Evolutionary conservation across 2,797 vertebrate species (phyloP).

Genomic region (Triplophysa bombifrons): DNA sequence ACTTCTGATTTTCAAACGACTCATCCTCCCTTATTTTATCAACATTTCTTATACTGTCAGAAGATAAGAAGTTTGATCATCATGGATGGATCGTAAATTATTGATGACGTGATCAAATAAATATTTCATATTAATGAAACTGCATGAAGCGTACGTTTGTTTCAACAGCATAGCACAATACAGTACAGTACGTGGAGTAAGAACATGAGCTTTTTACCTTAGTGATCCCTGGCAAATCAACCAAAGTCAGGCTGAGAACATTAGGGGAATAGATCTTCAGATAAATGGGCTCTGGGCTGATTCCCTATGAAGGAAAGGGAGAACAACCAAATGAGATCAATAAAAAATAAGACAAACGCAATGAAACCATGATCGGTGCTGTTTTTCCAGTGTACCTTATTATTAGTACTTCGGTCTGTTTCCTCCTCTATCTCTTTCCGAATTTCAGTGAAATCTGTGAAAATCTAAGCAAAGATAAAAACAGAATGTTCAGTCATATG

Average conservation of each 20-base stretch:
- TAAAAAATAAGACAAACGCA: neutral
- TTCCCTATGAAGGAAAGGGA: constrained; percentile 69
- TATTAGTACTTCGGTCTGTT: constrained; percentile 75
- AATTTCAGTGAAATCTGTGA: constrained; percentile 80
- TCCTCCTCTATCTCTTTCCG: constrained; percentile 79
- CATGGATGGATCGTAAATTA: neutral
- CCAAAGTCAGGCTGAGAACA: constrained; percentile 83
- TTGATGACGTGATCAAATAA: neutral
- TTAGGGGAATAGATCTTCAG: constrained; percentile 83
- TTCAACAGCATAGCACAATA: neutral
- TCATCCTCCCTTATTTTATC: neutral
- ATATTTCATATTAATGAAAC: neutral
- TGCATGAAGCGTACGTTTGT: neutral
- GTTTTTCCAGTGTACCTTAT: constrained; percentile 72
- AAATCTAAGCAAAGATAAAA: constrained; percentile 67
- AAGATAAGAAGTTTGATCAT: neutral
- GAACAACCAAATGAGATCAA: constrained; percentile 30
- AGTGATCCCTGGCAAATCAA: constrained; percentile 86
- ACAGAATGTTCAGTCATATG: neutral
- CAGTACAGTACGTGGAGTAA: neutral
- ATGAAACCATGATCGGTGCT: neutral
- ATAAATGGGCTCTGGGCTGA: constrained; percentile 80
- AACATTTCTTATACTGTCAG: neutral
- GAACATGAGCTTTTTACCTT: constrained; percentile 70
- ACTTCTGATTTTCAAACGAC: too few species aligned